A percentile compares a stretch with the other conserved stretches of the same genome.
Evolutionary conservation across 2,888 invertebrate genomes (phyloP).

Genomic region (Drosophila falleni): DNA sequence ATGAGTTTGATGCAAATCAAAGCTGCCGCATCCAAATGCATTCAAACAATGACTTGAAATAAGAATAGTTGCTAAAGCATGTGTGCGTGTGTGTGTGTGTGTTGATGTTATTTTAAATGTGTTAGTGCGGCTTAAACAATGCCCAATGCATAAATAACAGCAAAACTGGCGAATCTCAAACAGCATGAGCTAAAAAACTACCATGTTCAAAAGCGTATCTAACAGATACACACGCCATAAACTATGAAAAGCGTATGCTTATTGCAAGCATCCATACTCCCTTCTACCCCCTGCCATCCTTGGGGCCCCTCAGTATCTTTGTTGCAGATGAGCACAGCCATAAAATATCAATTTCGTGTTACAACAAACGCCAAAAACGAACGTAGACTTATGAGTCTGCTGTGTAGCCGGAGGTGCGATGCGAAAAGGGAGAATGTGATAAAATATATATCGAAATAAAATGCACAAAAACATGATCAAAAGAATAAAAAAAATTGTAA

Average conservation of each 20-base stretch:
- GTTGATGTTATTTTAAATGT: constrained; percentile 31
- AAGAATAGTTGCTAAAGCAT: not conserved
- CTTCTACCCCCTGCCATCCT: not conserved
- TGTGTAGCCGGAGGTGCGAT: constrained; percentile 19
- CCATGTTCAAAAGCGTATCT: constrained; percentile 66
- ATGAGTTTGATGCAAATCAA: constrained; percentile 63
- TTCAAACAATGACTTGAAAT: constrained; percentile 50
- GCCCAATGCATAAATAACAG: constrained; percentile 76
- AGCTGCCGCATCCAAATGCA: constrained; percentile 53
- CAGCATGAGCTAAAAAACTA: constrained; percentile 33
- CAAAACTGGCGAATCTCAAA: constrained; percentile 58
- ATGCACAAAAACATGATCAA: constrained; percentile 31
- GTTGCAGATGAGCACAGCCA: constrained; percentile 75
- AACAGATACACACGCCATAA: constrained; percentile 80
- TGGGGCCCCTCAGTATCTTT: constrained; percentile 4
- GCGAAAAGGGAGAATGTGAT: constrained; percentile 35
- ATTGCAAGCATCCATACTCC: constrained; percentile 13
- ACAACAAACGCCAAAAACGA: constrained; percentile 77
- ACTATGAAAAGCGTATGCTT: constrained; percentile 77
- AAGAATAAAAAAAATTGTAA: constrained; percentile 60
- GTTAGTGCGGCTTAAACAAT: constrained; percentile 70
- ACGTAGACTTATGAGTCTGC: constrained; percentile 71
- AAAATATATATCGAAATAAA: constrained; percentile 63
- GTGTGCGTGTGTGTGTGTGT: constrained; percentile 17
- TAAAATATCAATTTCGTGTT: constrained; percentile 82